Evolutionary conservation across 2,888 invertebrate genomes (phyloP), one percentile per base, ranked within the genome.

Genomic region (Lepeophtheirus nordmannii): DNA sequence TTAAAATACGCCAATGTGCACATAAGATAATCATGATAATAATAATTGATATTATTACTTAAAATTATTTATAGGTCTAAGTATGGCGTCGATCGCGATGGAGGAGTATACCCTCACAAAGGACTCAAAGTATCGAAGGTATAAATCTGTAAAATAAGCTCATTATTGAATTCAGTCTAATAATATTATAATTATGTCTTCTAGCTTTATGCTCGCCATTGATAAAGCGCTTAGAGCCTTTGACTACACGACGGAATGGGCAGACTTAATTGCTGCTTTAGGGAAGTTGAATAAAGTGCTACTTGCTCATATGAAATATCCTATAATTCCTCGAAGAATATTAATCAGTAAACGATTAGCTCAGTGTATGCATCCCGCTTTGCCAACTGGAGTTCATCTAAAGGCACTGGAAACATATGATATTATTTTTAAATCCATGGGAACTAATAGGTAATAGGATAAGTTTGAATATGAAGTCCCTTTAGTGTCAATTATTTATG

Each of bases 161-260:
- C 5, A 46, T 46, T 40, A 41, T 62, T 41, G 14, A 20, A 56
- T 46, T 40, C 10, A 12, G 37, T n/a, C 37, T 58, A n/a, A 23
- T 14, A 46, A 7, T 63, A n/a, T n/a, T n/a, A 12, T 58, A 59
- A 37, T 41, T 9, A 37, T 10, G 2, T 7, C 14, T 73, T 71
- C 58, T 69, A 80, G 79, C 69, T 83, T 86, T 75, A 85, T 85
- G 70, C 82, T 83, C 58, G 83, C 85, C 69, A 84, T 92, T 65
- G 91, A 92, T 74, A 89, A 88, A 76, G 89, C 89, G 17, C 78
- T 92, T 69, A 88, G 87, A 74, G 87, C 84, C 75, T 93, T 92
- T 77, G 92, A 93, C 73, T 87, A 86, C 74, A 89, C 90, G n/a
- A 87, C 87, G 72, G 91, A 92, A 81, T 92, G 92, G 92, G 89